Evolutionary conservation across 2,113 vertebrate species (phyloP).

Genomic region (Macaca nemestrina): DNA sequence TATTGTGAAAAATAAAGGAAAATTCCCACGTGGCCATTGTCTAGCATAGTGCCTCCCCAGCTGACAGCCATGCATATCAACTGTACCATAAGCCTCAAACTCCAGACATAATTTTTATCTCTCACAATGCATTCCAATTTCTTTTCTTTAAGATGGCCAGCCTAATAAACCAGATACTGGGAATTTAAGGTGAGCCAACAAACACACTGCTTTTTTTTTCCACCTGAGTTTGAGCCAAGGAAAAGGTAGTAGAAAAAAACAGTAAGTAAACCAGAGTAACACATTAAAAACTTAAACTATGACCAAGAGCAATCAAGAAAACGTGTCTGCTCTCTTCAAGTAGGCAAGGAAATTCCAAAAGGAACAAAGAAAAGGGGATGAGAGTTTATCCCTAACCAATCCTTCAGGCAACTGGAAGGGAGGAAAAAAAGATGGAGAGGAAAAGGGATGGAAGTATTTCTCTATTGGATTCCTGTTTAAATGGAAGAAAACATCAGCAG

Average conservation of each 20-base stretch:
- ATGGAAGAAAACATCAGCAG: neutral
- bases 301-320: neutral
- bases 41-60: neutral
- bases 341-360: neutral
- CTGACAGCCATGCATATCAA: neutral
- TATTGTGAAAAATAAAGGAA: neutral
- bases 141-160: neutral
- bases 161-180: neutral
- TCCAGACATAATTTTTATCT: neutral
- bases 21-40: neutral
- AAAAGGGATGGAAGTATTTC: neutral
- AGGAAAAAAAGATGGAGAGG: neutral
- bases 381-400: neutral
- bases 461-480: too few relatives aligned
- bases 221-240: neutral
- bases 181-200: neutral
- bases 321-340: neutral
- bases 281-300: neutral
- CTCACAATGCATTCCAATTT: neutral
- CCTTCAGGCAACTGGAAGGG: neutral
- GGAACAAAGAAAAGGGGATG: neutral
- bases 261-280: neutral
- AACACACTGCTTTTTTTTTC: neutral
- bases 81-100: neutral
- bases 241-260: neutral